Evolutionary conservation across 2,888 invertebrate species (phyloP).

Genomic region (Aromia moschata): DNA sequence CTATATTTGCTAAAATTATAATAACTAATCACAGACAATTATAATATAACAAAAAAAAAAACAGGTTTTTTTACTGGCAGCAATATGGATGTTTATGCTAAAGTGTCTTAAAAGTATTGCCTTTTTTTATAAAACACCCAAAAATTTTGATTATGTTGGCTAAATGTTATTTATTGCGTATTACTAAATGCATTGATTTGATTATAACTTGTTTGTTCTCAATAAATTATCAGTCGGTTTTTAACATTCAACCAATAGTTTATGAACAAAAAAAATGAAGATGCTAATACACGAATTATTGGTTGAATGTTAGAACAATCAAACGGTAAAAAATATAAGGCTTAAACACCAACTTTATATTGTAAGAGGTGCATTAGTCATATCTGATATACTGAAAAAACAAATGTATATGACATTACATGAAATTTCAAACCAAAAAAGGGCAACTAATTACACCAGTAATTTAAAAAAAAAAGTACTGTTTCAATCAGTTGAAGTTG

Average conservation of each 20-base stretch:
- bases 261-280: conserved; percentile 22
- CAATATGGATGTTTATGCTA: conserved; percentile 36
- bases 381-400: no score
- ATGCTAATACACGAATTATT: conserved; percentile 18
- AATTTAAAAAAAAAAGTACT: no score
- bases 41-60: conserved; percentile 35
- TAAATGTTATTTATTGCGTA: conserved; percentile 41
- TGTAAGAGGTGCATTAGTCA: no score
- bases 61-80: conserved; percentile 34
- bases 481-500: no score
- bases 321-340: conserved; percentile 20
- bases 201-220: conserved; percentile 33
- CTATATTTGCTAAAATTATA: conserved; percentile 37
- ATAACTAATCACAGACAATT: conserved; percentile 41
- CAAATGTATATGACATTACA: no score
- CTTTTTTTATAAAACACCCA: conserved; percentile 37
- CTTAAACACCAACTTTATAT: not conserved
- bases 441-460: no score
- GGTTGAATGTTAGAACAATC: conserved; percentile 38
- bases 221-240: conserved; percentile 36
- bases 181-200: conserved; percentile 35
- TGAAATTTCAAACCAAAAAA: no score
- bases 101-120: conserved; percentile 40
- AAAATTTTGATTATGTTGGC: conserved; percentile 40
- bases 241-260: conserved; percentile 41